Percentiles rank a stretch among this genome's conserved stretches.
These are phyloP conservation scores for Bombus fervidus DNA, from an alignment of 1,140 invertebrate species.

Conservation along the genomic window DNA sequence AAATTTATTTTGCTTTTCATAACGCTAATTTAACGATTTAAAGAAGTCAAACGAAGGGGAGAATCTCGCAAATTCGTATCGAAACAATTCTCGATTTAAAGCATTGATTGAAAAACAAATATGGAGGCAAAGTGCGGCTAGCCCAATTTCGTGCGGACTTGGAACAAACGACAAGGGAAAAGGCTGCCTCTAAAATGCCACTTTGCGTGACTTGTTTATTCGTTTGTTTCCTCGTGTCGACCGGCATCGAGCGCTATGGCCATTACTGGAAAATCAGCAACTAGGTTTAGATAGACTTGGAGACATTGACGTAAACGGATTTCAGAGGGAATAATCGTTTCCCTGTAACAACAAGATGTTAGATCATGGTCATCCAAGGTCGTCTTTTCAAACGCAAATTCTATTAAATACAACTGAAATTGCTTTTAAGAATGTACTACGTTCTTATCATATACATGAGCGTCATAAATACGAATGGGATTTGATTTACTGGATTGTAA, in stretches of 20 bases:
- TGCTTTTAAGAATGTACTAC: neutral
- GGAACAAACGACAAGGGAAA: neutral
- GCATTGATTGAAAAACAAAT: conserved; percentile 17
- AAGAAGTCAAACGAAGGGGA: neutral
- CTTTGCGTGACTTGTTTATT: neutral
- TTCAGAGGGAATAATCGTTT: no score
- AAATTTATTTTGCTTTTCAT: neutral
- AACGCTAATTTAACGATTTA: neutral
- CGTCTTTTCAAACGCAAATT: neutral
- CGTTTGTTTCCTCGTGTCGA: neutral
- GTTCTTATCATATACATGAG: neutral
- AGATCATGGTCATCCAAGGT: neutral
- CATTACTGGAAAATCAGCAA: neutral
- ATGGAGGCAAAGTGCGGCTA: neutral
- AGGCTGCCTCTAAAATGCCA: neutral
- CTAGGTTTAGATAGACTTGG: neutral
- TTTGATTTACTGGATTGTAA: neutral
- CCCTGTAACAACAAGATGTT: neutral
- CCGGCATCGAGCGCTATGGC: no score
- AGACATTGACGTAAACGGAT: neutral
- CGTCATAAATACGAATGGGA: neutral
- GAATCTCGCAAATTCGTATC: neutral
- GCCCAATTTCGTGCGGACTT: neutral
- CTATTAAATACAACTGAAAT: neutral
- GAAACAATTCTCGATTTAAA: neutral